These are phyloP conservation scores for Hemicrepidius hirtus DNA, from an alignment of 2,888 invertebrate genomes.

Conservation along the genomic window DNA sequence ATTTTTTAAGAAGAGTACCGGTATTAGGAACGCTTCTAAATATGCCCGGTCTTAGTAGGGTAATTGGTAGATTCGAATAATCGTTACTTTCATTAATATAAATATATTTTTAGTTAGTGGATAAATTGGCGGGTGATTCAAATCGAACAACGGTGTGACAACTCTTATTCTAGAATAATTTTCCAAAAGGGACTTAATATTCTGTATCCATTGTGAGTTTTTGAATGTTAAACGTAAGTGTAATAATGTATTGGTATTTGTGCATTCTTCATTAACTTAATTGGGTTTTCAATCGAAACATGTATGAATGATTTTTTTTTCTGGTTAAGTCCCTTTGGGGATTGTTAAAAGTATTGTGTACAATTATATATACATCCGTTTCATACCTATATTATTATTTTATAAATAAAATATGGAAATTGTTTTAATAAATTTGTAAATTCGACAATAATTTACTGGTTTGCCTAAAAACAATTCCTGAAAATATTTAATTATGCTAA, in stretches of 20 bases:
- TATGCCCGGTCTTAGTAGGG: conserved; percentile 91
- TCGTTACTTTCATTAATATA: background rate
- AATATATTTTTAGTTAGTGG: conserved; percentile 78
- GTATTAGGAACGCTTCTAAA: conserved; percentile 91
- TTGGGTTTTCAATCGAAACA: too few relatives aligned
- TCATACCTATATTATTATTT: too few relatives aligned
- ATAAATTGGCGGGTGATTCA: conserved; percentile 87
- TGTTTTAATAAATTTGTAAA: too few relatives aligned
- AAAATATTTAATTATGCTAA: too few relatives aligned
- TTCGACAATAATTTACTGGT: too few relatives aligned
- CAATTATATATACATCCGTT: too few relatives aligned
- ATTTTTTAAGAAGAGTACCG: conserved; percentile 95
- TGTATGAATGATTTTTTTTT: too few relatives aligned
- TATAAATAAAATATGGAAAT: too few relatives aligned
- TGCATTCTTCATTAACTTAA: too few relatives aligned
- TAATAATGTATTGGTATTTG: background rate
- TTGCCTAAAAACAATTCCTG: too few relatives aligned
- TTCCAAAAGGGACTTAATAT: background rate
- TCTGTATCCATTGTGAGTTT: conserved; percentile 2
- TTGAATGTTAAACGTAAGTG: conserved; percentile 13
- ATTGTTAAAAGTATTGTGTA: too few relatives aligned
- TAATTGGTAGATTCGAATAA: conserved; percentile 71
- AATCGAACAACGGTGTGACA: conserved; percentile 88
- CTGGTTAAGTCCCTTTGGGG: too few relatives aligned
- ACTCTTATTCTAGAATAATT: conserved; percentile 17